Conservation (phyloP, 2,113 vertebrate genomes). For the Riparia riparia region DNA sequence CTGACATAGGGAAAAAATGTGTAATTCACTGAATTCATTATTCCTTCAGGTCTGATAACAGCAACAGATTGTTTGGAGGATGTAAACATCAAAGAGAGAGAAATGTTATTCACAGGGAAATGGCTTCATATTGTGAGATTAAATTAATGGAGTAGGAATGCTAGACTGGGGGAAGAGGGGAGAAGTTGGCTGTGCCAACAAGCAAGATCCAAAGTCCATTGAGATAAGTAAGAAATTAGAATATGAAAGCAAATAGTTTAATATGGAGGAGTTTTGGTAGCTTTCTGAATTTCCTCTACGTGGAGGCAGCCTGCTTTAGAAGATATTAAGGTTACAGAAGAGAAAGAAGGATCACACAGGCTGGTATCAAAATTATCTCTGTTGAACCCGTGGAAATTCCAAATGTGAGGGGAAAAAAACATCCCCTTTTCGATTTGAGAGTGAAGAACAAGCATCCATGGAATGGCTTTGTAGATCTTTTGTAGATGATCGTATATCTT, state of each 20-base stretch:
- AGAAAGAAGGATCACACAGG: not conserved
- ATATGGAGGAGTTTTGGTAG: not conserved
- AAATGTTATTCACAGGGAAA: constrained; percentile 17
- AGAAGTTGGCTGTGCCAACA: not conserved
- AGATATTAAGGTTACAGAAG: not conserved
- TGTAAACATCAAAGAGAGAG: constrained; percentile 13
- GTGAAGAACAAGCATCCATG: not conserved
- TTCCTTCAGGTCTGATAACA: constrained; percentile 56
- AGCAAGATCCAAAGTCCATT: not conserved
- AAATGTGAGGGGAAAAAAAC: not conserved
- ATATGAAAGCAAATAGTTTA: not conserved
- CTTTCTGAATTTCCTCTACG: not conserved
- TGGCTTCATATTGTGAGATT: not conserved
- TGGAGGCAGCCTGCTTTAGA: not conserved
- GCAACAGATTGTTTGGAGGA: constrained; percentile 55
- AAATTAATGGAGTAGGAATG: not conserved
- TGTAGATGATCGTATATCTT: accelerated
- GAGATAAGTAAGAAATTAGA: not conserved
- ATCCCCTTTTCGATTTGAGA: not conserved
- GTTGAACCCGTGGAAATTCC: not conserved
- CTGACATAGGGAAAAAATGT: constrained; percentile 60
- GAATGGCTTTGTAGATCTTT: not conserved
- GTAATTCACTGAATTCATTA: constrained; percentile 62
- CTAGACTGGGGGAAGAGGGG: not conserved
- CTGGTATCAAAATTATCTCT: not conserved